Conservation (phyloP, 1,140 invertebrate species). For the Anadara kagoshimensis region DNA sequence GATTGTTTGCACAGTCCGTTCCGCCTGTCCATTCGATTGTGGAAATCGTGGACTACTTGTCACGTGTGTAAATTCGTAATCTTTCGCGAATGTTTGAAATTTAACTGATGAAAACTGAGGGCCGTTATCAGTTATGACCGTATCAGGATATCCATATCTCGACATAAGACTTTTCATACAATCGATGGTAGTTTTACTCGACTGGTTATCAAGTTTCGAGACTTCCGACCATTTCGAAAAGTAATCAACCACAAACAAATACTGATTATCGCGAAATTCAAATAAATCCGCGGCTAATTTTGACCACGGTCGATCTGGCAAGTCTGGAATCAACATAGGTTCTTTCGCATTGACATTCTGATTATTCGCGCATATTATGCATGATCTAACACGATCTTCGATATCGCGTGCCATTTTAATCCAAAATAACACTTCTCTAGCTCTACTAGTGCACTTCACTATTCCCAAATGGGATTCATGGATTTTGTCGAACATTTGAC, state of each 20-base stretch:
- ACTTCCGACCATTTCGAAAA: constrained; percentile 19
- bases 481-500: constrained; percentile 23
- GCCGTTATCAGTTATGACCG: constrained; percentile 70
- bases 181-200: constrained; percentile 4
- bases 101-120: constrained; percentile 69
- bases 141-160: constrained; percentile 15
- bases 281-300: constrained; percentile 31
- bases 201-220: constrained; percentile 4
- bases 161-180: constrained; percentile 20
- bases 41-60: constrained; percentile 70
- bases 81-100: constrained; percentile 69
- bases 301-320: constrained; percentile 26
- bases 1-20: constrained; percentile 3
- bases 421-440: constrained; percentile 43
- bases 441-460: constrained; percentile 33
- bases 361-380: constrained; percentile 37
- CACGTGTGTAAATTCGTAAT: constrained; percentile 68
- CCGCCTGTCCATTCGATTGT: constrained; percentile 70
- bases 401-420: constrained; percentile 44
- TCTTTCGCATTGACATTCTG: background rate
- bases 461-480: constrained; percentile 31
- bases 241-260: constrained; percentile 29
- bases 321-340: constrained; percentile 30
- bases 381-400: constrained; percentile 36
- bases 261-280: constrained; percentile 12